Percentiles rank a stretch among this genome's conserved stretches.
Evolutionary conservation across 2,888 invertebrate species (phyloP).

Genomic region (Hirtodrosophila cameraria): DNA sequence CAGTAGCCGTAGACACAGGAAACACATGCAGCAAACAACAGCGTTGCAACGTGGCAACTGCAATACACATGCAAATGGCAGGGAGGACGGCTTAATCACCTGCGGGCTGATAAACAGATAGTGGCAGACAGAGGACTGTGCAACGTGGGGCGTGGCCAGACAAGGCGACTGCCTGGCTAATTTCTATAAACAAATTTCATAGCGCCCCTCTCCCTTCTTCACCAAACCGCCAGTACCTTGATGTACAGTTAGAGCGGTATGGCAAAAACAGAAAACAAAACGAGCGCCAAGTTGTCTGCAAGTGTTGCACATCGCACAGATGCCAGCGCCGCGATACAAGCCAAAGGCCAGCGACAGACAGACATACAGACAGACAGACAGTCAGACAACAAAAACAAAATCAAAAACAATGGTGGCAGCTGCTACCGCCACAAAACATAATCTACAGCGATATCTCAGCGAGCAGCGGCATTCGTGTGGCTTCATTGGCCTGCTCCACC

Average conservation of each 20-base stretch:
- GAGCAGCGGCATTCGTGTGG: slow-evolving; percentile 73
- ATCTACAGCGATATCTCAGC: slow-evolving; percentile 76
- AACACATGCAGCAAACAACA: slow-evolving; percentile 23
- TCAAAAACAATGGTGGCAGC: slow-evolving; percentile 80
- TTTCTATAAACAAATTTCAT: slow-evolving; percentile 77
- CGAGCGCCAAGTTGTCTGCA: slow-evolving; percentile 79
- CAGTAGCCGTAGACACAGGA: slow-evolving; percentile 32
- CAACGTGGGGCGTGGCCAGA: slow-evolving; percentile 56
- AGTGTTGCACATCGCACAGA: slow-evolving; percentile 80
- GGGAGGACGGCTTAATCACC: slow-evolving; percentile 76
- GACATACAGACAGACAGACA: slow-evolving; percentile 14
- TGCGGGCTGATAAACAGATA: slow-evolving; percentile 74
- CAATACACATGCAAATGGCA: slow-evolving; percentile 29
- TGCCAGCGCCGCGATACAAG: slow-evolving; percentile 77
- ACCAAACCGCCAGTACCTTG: slow-evolving; percentile 28
- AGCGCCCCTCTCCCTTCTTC: slow-evolving; percentile 33
- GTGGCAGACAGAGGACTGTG: slow-evolving; percentile 41
- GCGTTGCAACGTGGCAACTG: not conserved
- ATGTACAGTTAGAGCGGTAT: slow-evolving; percentile 43
- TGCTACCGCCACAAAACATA: slow-evolving; percentile 80
- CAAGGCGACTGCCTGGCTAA: slow-evolving; percentile 63
- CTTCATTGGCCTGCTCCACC: slow-evolving; percentile 60
- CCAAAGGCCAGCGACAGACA: slow-evolving; percentile 68
- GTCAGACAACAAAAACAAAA: slow-evolving; percentile 45
- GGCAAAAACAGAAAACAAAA: slow-evolving; percentile 14